Evolutionary conservation across 2,888 invertebrate species (phyloP).

Genomic region (Cordilura impudica): DNA sequence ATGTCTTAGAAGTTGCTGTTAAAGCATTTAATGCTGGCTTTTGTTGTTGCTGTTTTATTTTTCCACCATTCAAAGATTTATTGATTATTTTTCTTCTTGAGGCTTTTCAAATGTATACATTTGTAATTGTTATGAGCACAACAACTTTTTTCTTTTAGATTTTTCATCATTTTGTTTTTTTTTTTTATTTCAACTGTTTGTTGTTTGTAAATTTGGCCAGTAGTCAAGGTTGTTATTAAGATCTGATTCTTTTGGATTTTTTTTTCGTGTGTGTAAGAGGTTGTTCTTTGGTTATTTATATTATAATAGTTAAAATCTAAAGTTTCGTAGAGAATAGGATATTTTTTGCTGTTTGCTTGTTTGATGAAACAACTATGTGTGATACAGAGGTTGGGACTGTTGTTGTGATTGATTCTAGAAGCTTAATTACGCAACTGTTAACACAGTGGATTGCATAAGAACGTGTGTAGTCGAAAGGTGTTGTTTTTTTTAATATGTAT

Average conservation of each 20-base stretch:
- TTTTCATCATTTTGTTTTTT: slow-evolving; percentile 25
- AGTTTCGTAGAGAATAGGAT: neutral
- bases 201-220: slow-evolving; percentile 52
- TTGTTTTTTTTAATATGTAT: too few species aligned
- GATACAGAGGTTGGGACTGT: slow-evolving; percentile 58
- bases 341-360: neutral
- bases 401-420: slow-evolving; percentile 13
- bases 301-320: slow-evolving; percentile 39
- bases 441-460: neutral
- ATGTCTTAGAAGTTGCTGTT: slow-evolving; percentile 41
- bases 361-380: slow-evolving; percentile 35
- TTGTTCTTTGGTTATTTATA: slow-evolving; percentile 47
- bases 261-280: neutral
- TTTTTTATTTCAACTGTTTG: slow-evolving; percentile 12
- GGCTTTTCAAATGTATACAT: neutral
- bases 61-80: slow-evolving; percentile 29
- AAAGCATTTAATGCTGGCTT: slow-evolving; percentile 42
- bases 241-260: slow-evolving; percentile 44
- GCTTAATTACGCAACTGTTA: slow-evolving; percentile 17
- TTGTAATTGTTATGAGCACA: neutral
- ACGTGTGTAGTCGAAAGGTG: too few species aligned
- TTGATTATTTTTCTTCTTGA: slow-evolving; percentile 26
- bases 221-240: slow-evolving; percentile 58
- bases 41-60: slow-evolving; percentile 9
- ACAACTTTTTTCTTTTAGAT: neutral